phyloP scores from a whole-genome alignment of 2,888 invertebrate genomes.

The Abrostola triplasia region DNA sequence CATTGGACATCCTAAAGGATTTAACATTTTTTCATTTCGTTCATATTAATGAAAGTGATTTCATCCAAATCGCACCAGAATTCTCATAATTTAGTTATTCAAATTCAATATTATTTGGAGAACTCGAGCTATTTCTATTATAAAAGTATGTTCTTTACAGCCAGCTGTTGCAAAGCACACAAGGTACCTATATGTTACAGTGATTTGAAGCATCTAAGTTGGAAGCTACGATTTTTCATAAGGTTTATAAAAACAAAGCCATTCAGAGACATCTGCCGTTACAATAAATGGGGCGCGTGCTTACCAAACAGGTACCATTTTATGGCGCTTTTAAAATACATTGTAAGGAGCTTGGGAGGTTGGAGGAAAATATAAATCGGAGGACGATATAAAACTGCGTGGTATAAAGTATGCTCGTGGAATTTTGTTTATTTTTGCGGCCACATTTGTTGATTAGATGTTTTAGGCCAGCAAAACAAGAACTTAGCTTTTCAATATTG shows the following conservation, averaged over 20 bases:
- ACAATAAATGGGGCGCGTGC: slow-evolving; percentile 48
- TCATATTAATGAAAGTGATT: too few relatives aligned
- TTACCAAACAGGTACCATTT: slow-evolving; percentile 32
- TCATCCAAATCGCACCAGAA: too few relatives aligned
- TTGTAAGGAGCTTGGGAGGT: slow-evolving; percentile 31
- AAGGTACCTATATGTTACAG: background rate
- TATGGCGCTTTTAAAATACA: slow-evolving; percentile 39
- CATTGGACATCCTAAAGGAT: too few relatives aligned
- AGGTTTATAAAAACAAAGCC: slow-evolving; percentile 32
- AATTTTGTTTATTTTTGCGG: background rate
- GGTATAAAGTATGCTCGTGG: background rate
- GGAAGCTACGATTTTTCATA: slow-evolving; percentile 20
- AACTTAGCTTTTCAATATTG: too few relatives aligned
- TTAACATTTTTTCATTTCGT: too few relatives aligned
- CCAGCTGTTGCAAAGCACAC: too few relatives aligned
- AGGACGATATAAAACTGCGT: slow-evolving; percentile 7
- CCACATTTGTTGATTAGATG: background rate
- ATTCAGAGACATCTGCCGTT: slow-evolving; percentile 37
- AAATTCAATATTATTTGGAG: too few relatives aligned
- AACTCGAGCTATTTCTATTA: too few relatives aligned
- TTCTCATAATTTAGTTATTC: too few relatives aligned
- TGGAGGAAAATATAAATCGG: slow-evolving; percentile 29
- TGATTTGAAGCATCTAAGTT: background rate
- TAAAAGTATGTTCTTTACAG: too few relatives aligned
- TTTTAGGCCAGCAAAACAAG: background rate